Conservation (phyloP, 2,797 vertebrate species). For the Myotis myotis region DNA sequence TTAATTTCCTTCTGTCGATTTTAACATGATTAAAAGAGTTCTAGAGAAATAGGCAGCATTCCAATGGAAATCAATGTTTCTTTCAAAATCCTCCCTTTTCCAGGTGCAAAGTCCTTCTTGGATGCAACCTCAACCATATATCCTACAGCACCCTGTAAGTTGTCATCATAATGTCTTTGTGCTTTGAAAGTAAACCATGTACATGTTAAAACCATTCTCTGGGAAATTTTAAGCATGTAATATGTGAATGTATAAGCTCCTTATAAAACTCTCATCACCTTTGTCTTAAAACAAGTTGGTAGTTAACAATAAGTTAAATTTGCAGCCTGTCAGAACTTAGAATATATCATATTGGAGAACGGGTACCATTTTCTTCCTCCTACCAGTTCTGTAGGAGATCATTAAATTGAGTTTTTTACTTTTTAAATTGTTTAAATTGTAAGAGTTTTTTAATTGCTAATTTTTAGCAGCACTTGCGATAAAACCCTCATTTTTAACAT, state of each 20-base stretch:
- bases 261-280: not conserved
- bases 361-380: not conserved
- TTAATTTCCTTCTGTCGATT: conserved; percentile 69
- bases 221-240: not conserved
- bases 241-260: not conserved
- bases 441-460: not conserved
- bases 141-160: conserved; percentile 99
- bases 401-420: conserved; percentile 8
- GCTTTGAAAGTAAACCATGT: not conserved
- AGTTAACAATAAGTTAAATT: conserved; percentile 19
- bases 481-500: not conserved
- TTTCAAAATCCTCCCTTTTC: conserved; percentile 76
- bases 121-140: conserved; percentile 97
- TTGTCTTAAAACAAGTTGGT: conserved; percentile 13
- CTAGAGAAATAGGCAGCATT: conserved; percentile 49
- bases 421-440: not conserved
- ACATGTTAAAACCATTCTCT: not conserved
- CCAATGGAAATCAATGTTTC: conserved; percentile 61
- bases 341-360: not conserved
- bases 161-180: not conserved
- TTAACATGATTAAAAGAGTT: conserved; percentile 72
- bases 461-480: not conserved
- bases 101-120: conserved; percentile 98
- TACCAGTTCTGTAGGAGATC: not conserved
- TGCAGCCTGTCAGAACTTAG: not conserved